Conservation (phyloP, 2,888 invertebrate species). For the Hirtodrosophila trivittata region DNA sequence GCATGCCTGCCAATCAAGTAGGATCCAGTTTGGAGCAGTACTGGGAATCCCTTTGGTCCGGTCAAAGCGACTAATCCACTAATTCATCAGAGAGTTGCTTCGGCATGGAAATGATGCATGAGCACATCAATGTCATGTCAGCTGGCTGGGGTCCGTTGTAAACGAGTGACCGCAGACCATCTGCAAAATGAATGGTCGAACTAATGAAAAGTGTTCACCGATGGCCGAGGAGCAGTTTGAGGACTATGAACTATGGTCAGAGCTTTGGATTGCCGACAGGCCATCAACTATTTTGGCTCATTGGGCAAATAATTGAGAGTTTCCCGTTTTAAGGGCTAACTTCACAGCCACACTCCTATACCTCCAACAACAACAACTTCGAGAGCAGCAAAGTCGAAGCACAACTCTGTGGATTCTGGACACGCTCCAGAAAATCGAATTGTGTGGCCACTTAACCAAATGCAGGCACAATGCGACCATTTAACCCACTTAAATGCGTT, state of each 20-base stretch:
- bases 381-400: conserved; percentile 7
- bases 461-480: conserved; percentile 26
- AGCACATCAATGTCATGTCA: conserved; percentile 49
- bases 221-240: conserved; percentile 1
- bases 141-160: conserved; percentile 22
- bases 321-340: conserved; percentile 35
- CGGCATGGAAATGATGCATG: conserved; percentile 34
- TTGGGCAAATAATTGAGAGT: conserved; percentile 51
- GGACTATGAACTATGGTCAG: no score
- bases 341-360: not conserved
- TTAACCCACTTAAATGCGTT: conserved; percentile 43
- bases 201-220: conserved; percentile 55
- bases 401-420: conserved; percentile 6
- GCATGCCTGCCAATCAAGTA: conserved; percentile 18
- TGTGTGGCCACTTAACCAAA: conserved; percentile 40
- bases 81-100: not conserved
- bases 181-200: conserved; percentile 28
- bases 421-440: conserved; percentile 35
- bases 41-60: not conserved
- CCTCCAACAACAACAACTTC: conserved; percentile 6
- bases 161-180: conserved; percentile 13
- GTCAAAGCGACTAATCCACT: not conserved
- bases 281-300: conserved; percentile 45
- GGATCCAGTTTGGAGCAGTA: not conserved
- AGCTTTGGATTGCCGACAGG: no score